Base-by-base conservation (phyloP, 1,140 invertebrate genomes). In the Eupristina koningsbergeri region DNA sequence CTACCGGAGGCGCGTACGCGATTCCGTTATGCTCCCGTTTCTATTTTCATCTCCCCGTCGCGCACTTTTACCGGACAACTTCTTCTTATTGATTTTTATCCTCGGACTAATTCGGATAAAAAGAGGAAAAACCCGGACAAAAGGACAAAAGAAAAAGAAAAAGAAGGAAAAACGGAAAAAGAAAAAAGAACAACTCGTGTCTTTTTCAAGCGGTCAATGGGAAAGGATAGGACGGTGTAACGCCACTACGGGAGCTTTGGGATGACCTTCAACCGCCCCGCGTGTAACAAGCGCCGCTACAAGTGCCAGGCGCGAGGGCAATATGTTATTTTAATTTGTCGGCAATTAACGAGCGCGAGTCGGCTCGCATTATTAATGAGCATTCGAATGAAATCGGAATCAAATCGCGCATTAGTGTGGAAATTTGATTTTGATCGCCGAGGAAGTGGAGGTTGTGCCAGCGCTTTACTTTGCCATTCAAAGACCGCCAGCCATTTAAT, bases 1-100 rank as follows among this genome's bases (percentile, higher is more conserved):
- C 88, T 87, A 89, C 78, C 84, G 85, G 29, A 58, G 75, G 81
- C 76, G 84, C 74, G 86, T 76, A 75, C 58, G 0, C 67, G 53
- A 80, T 84, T 84, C 83, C 83, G 83, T 84, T 80, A 84, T 71
- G 75, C 71, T 45, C 71, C 34, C 77, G 83, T 67, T 84, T 84
- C 83, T 84, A 84, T 84, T 84, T 80, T 80, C 77, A 80, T 80
- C 69, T 45, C 63, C 8, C 22, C 58, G 41, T 61, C 53, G 45
- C n/a, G 36, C 50, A 36, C 34, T 47, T 34, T 39, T 36, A n/a
- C 47, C 76, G 73, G 22, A 79, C 45, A 41, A 45, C 31, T 8
- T 26, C 15, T 80, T 84, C 29, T 45, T 73, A 75, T 69, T 41
- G 41, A 45, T 58, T 64, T 75, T 53, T 67, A 64, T 80, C 31